phyloP scores from a whole-genome alignment of 2,888 invertebrate genomes.

The Melieria crassipennis region DNA sequence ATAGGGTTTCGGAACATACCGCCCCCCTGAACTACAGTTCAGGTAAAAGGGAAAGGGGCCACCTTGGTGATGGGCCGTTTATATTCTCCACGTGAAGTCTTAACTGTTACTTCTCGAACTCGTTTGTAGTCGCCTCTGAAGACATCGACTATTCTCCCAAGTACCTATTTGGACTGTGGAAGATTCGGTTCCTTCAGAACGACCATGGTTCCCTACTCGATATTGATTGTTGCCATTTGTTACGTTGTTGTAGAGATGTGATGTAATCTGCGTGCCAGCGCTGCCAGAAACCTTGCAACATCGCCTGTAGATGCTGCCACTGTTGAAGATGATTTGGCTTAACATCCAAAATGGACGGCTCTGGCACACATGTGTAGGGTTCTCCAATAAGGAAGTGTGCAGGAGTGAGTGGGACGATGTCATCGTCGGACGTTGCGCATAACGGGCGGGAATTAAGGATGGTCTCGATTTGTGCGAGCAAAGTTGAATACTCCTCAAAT shows the following conservation, averaged over 20 bases:
- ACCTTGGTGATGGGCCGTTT: background rate
- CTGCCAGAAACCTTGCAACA: conserved; percentile 31
- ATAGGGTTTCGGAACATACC: background rate
- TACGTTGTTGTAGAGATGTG: conserved; percentile 8
- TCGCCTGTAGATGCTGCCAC: conserved; percentile 32
- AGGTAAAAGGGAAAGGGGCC: background rate
- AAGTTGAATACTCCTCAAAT: conserved; percentile 1
- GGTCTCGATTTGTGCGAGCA: conserved; percentile 7
- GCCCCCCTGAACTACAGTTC: background rate
- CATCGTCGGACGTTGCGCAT: background rate
- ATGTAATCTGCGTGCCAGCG: conserved; percentile 21
- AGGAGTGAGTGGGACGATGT: conserved; percentile 17
- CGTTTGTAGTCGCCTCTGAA: background rate
- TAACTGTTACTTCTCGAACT: background rate
- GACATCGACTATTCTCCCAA: conserved; percentile 25
- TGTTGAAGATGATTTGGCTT: conserved; percentile 22
- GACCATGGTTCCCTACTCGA: background rate
- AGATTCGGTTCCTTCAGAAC: conserved; percentile 39
- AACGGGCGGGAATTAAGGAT: conserved; percentile 4
- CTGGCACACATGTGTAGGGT: conserved; percentile 29
- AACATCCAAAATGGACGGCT: conserved; percentile 17
- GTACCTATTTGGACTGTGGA: conserved; percentile 37
- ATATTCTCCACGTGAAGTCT: background rate
- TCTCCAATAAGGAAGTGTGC: conserved; percentile 36
- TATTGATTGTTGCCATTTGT: conserved; percentile 8